Evolutionary conservation across 2,888 invertebrate genomes (phyloP).

Genomic region (Eueremaeus valkanovi): DNA sequence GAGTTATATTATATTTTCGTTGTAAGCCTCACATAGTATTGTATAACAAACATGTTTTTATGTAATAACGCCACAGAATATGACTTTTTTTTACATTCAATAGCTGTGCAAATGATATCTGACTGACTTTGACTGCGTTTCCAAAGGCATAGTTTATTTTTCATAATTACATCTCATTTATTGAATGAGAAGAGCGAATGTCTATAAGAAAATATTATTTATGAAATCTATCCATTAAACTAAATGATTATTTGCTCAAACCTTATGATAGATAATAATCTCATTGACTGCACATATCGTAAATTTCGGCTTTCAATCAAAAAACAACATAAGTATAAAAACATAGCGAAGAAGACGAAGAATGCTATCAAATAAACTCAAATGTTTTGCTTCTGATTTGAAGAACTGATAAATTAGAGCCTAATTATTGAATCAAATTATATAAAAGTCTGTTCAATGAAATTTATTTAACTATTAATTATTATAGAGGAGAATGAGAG

Average conservation of each 20-base stretch:
- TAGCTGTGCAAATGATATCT: constrained; percentile 26
- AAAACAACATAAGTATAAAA: not conserved
- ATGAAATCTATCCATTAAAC: constrained; percentile 15
- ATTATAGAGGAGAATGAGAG: not conserved
- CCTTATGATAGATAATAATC: constrained; percentile 16
- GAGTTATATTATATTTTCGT: too few species aligned
- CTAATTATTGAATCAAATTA: constrained; percentile 12
- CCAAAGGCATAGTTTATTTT: not conserved
- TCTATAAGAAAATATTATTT: constrained; percentile 3
- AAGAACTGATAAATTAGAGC: not conserved
- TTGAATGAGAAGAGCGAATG: not conserved
- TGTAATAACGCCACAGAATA: constrained; percentile 17
- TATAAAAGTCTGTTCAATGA: not conserved
- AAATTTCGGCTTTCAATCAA: not conserved
- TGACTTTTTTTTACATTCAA: constrained; percentile 8
- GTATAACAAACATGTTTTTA: not conserved
- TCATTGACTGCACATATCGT: constrained; percentile 13
- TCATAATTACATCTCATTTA: constrained; percentile 22
- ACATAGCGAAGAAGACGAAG: too few species aligned
- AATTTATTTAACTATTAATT: constrained; percentile 6
- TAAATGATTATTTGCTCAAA: constrained; percentile 16
- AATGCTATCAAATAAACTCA: too few species aligned
- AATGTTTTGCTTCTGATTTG: not conserved
- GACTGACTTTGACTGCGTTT: not conserved
- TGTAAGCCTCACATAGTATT: not conserved